Evolutionary conservation across 2,888 invertebrate genomes (phyloP), one percentile per base, ranked within the genome.

Genomic region (Cantharis rufa): DNA sequence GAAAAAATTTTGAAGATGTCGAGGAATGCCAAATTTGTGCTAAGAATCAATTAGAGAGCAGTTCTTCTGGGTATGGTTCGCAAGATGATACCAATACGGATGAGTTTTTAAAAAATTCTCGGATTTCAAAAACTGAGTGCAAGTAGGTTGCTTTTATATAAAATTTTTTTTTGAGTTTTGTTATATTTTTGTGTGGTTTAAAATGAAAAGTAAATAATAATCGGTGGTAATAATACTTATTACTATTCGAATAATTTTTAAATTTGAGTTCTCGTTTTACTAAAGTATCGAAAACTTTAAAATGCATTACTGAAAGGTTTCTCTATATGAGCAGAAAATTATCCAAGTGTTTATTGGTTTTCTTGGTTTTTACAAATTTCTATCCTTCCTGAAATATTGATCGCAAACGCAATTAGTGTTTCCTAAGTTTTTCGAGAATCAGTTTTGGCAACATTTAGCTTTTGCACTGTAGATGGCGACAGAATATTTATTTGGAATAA

Each of bases 51-150:
- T 24, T 68, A 3, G 69, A 70, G 18, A 32, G 27, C 16, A 62
- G 48, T 21, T 69, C 72, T 18, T 75, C 78, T 10, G 78, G 71
- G 16, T 76, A 73, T 13, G 72, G 75, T 15, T 71, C 78, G 28
- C 71, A 75, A 18, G 62, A 78, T 62, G 81, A 32, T 11, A 73
- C 82, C n/a, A 83, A 83, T 15, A 81, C 84, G 13, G 78, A 79
- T 68, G 75, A 78, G 62, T 85, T 86, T 76, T 72, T 82, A 16
- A 78, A 78, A 62, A 78, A 71, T 15, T 62, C 85, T 68, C 81
- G 84, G 62, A 76, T 86, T 63, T 84, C 84, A 4, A 83, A 83
- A 75, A 81, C 85, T 71, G 83, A 82, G 62, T 87, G 87, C 86
- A 85, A 83, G 87, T 87, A 85, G 61, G 84, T 82, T 15, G 16